phyloP scores from a whole-genome alignment of 1,140 invertebrate species.

The Hycleus cichorii region DNA sequence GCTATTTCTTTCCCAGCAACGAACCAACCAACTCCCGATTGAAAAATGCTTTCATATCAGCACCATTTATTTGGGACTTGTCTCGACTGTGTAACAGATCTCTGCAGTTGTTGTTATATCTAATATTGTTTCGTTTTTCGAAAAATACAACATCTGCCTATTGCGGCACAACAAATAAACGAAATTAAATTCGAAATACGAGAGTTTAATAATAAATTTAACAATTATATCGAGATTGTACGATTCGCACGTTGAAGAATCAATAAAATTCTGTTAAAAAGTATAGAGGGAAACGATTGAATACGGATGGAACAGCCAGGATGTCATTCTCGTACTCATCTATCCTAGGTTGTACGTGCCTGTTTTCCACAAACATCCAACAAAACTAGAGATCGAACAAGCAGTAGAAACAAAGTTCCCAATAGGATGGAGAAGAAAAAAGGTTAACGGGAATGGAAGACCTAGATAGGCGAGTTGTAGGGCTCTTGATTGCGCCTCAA shows the following conservation, averaged over 20 bases:
- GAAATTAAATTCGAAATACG: not conserved
- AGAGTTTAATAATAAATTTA: not conserved
- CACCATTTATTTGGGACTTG: conserved; percentile 19
- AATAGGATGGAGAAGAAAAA: conserved; percentile 1
- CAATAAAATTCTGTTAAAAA: no score
- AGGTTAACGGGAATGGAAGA: conserved; percentile 11
- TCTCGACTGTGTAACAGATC: conserved; percentile 1
- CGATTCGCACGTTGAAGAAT: no score
- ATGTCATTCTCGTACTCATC: not conserved
- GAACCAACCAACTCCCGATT: conserved; percentile 15
- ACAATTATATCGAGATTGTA: no score
- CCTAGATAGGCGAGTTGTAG: conserved; percentile 7
- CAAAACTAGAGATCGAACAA: conserved; percentile 8
- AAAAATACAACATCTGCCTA: not conserved
- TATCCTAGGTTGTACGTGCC: conserved; percentile 1
- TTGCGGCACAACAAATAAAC: not conserved
- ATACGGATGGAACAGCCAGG: no score
- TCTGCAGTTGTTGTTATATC: not conserved
- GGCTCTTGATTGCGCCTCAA: conserved; percentile 22
- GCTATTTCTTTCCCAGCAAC: conserved; percentile 3
- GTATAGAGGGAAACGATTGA: no score
- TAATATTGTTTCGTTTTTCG: not conserved
- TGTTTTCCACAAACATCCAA: not conserved
- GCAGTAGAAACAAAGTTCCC: conserved; percentile 14
- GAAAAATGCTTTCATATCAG: conserved; percentile 25